Conservation (phyloP, 1,140 invertebrate species). For the Procambarus virginalis region DNA sequence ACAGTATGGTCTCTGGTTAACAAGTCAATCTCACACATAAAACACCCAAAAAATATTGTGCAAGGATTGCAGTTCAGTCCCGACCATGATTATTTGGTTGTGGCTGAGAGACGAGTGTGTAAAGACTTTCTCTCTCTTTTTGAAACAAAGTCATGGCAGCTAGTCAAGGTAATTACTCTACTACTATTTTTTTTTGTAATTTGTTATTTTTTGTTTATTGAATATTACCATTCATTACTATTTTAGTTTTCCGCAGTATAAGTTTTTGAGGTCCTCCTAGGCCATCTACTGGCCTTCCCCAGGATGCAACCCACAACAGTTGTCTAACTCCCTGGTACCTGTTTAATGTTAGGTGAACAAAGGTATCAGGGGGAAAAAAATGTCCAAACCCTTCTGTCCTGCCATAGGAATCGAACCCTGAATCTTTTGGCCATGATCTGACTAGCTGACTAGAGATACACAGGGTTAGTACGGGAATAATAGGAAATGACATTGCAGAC, state of each 20-base stretch:
- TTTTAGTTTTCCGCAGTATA: background rate
- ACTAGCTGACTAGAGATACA: no score
- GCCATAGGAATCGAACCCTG: no score
- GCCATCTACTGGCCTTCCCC: no score
- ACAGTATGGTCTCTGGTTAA: slow-evolving; percentile 77
- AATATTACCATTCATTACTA: background rate
- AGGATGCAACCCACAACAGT: no score
- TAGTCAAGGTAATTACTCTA: slow-evolving; percentile 73
- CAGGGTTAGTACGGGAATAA: no score
- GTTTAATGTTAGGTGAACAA: no score
- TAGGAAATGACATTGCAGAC: no score
- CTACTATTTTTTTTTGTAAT: no score
- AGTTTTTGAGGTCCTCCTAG: background rate
- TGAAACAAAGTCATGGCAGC: slow-evolving; percentile 74
- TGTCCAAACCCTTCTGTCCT: no score
- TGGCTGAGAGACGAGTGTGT: slow-evolving; percentile 76
- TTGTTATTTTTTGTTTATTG: background rate
- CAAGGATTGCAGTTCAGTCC: slow-evolving; percentile 73
- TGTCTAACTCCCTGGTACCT: no score
- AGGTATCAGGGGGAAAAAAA: no score
- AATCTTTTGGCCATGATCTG: no score
- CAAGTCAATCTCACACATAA: slow-evolving; percentile 76
- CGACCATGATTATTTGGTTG: slow-evolving; percentile 75
- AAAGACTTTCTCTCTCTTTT: slow-evolving; percentile 76
- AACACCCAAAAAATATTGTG: slow-evolving; percentile 74